Percentiles rank a stretch among this genome's conserved stretches.
Evolutionary conservation across 1,140 invertebrate genomes (phyloP).

Genomic region (Drosophila fuyamai): DNA sequence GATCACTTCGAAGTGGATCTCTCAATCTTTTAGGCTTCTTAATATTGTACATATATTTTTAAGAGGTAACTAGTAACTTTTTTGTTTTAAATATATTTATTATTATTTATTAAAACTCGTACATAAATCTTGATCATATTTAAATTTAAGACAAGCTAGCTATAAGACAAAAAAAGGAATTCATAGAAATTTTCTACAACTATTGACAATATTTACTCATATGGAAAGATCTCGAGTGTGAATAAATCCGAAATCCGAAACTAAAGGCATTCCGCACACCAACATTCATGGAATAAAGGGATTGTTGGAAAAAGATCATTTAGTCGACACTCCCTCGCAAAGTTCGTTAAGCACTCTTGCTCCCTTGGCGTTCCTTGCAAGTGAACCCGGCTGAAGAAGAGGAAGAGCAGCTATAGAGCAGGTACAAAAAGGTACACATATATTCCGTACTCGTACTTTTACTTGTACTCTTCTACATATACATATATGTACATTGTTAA

Average conservation of each 20-base stretch:
- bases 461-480: constrained; percentile 6
- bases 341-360: constrained; percentile 31
- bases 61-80: too few species aligned
- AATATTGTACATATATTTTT: too few species aligned
- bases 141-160: too few species aligned
- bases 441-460: constrained; percentile 24
- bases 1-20: not conserved
- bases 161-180: not conserved
- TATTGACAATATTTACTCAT: not conserved
- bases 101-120: too few species aligned
- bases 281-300: constrained; percentile 11
- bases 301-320: constrained; percentile 34
- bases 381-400: constrained; percentile 14
- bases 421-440: constrained; percentile 51
- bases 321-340: constrained; percentile 32
- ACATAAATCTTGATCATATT: too few species aligned
- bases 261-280: not conserved
- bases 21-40: too few species aligned
- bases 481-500: constrained; percentile 30
- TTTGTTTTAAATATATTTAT: too few species aligned
- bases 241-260: not conserved
- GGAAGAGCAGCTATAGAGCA: constrained; percentile 24
- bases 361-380: constrained; percentile 19
- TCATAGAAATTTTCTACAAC: too few species aligned
- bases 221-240: not conserved